Base-by-base conservation (phyloP, 2,888 invertebrate species). In the Podotricha telesiphe region DNA sequence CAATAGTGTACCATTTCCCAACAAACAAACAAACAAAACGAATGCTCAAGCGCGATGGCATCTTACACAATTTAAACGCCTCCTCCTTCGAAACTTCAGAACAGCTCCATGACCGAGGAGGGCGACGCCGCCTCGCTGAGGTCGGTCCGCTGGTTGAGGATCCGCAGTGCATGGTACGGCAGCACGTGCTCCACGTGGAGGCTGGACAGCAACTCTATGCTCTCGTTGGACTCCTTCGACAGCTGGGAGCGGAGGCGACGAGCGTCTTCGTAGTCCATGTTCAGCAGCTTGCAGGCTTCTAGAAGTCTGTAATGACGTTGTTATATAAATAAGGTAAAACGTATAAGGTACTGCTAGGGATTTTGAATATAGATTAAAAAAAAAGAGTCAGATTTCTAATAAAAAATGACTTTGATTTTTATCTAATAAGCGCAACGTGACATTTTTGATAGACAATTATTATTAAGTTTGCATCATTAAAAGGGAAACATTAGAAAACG, bases 201-300 rank as follows among this genome's bases (percentile, higher is more conserved):
- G 37, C 61, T 72, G 0, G 50, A 22, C 0, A 88, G 79, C 0
- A n/a, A 72, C 0, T 62, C 73, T 0, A 69, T 76, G 0, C 69
- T 66, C 0, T 76, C 55, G 42, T 71, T 68, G 0, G 82, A 76
- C 2, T 79, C 80, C n/a, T 86, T 88, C 0, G 75, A 42, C 0
- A 98, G 81, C 0, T 95, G 93, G 70, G 96, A 95, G 47, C 95
- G 94, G 17, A 98, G 88, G 3, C 97, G 91, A 58, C 97, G 91
- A 0, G 97, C 97, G 47, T 97, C 96, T 0, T 97, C 97, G 77
- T 95, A 94, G 55, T 96, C 94, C 77, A 97, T 87, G 77, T 95
- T 97, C 48, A 98, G 87, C 50, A 98, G 88, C 74, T 94, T 94
- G 82, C 96, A 96, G 0, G 96, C 95, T 83, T 98, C 97, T 72